Evolutionary conservation across 2,888 invertebrate species (phyloP).

Genomic region (Tanypteryx hageni): DNA sequence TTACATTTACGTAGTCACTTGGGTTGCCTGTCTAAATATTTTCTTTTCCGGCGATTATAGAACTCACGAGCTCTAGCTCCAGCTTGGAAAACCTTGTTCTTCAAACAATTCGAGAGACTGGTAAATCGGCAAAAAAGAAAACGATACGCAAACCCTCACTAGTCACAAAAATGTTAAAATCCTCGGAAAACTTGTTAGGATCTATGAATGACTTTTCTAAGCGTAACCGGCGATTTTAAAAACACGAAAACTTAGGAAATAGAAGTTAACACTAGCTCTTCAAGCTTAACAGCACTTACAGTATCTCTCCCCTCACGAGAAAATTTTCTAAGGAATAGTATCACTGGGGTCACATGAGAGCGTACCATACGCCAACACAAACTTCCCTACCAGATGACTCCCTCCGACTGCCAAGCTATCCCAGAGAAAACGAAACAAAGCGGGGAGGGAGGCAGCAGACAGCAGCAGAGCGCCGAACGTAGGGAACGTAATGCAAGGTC

Average conservation of each 20-base stretch:
- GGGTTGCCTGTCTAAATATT: neutral
- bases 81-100: neutral
- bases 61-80: neutral
- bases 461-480: neutral
- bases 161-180: slow-evolving; percentile 36
- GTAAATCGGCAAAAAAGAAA: neutral
- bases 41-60: neutral
- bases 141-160: slow-evolving; percentile 16
- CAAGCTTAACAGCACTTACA: slow-evolving; percentile 14
- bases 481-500: slow-evolving; percentile 43
- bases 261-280: neutral
- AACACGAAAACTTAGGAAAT: neutral
- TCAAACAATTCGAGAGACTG: neutral
- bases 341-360: neutral
- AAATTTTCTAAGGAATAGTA: neutral
- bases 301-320: slow-evolving; percentile 1
- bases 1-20: neutral
- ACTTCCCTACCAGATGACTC: slow-evolving; percentile 51
- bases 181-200: slow-evolving; percentile 28
- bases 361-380: neutral
- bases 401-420: slow-evolving; percentile 57
- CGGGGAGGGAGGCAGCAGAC: slow-evolving; percentile 36
- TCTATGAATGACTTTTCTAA: neutral
- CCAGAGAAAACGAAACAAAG: slow-evolving; percentile 43
- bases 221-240: neutral